These are phyloP conservation scores for Chrysolophus pictus DNA, from an alignment of 2,797 vertebrate genomes.

Conservation along the genomic window DNA sequence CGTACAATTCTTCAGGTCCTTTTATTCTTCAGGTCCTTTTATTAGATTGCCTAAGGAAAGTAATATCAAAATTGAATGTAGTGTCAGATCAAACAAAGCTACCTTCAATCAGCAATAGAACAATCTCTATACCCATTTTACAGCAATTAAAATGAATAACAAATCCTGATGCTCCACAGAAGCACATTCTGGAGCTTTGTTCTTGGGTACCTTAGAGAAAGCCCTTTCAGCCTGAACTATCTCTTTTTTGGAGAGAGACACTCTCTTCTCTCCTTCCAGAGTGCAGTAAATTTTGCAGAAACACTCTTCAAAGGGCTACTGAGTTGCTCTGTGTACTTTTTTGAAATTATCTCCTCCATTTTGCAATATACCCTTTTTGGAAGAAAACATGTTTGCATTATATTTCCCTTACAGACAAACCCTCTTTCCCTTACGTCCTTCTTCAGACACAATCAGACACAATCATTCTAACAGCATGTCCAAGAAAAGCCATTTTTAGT, in stretches of 20 bases:
- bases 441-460: slow-evolving; percentile 7
- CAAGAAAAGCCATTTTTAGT: neutral
- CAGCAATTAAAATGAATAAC: neutral
- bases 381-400: neutral
- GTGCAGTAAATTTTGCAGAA: neutral
- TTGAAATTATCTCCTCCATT: neutral
- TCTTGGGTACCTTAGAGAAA: neutral
- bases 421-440: neutral
- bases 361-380: neutral
- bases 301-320: neutral
- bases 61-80: neutral
- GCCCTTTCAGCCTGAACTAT: neutral
- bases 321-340: neutral
- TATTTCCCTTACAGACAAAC: neutral
- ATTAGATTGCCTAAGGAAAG: neutral
- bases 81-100: slow-evolving; percentile 16
- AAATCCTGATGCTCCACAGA: neutral
- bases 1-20: neutral
- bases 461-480: neutral
- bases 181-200: neutral
- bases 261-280: neutral
- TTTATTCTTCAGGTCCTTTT: neutral
- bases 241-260: neutral
- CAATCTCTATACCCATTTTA: neutral
- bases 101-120: neutral